Conservation (phyloP, 2,113 vertebrate species). For the Verasper variegatus region DNA sequence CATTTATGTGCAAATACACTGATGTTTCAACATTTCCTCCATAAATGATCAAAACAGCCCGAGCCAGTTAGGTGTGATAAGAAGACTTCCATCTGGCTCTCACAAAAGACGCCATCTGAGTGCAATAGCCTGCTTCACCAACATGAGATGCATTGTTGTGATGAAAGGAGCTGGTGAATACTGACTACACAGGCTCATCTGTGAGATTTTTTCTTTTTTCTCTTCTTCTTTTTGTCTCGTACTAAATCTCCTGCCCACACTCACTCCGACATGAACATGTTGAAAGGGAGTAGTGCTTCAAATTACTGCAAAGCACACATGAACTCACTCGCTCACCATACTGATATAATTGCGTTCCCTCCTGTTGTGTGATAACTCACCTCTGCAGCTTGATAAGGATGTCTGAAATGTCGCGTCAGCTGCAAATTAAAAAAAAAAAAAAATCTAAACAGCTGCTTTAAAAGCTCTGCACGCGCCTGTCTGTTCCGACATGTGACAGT, state of each 20-base stretch:
- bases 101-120: conserved; percentile 51
- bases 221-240: conserved; percentile 10
- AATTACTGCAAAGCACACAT: neutral
- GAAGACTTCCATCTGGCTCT: conserved; percentile 53
- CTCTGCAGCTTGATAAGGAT: conserved; percentile 1
- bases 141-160: conserved; percentile 60
- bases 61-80: conserved; percentile 47
- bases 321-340: neutral
- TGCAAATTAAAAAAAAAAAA: neutral
- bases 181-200: conserved; percentile 16
- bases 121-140: conserved; percentile 42
- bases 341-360: conserved; percentile 16
- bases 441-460: conserved; percentile 5
- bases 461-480: conserved; percentile 9
- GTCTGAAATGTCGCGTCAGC: neutral
- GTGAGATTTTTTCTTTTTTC: conserved; percentile 4
- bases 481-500: conserved; percentile 16
- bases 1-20: conserved; percentile 68
- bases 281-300: neutral
- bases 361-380: conserved; percentile 2
- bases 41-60: conserved; percentile 38
- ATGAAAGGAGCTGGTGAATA: conserved; percentile 51
- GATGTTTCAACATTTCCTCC: conserved; percentile 42
- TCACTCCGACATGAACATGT: neutral
- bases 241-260: conserved; percentile 12